Percentiles rank a stretch among this genome's conserved stretches.
Evolutionary conservation across 1,140 invertebrate genomes (phyloP).

Genomic region (Cecropterus lyciades): DNA sequence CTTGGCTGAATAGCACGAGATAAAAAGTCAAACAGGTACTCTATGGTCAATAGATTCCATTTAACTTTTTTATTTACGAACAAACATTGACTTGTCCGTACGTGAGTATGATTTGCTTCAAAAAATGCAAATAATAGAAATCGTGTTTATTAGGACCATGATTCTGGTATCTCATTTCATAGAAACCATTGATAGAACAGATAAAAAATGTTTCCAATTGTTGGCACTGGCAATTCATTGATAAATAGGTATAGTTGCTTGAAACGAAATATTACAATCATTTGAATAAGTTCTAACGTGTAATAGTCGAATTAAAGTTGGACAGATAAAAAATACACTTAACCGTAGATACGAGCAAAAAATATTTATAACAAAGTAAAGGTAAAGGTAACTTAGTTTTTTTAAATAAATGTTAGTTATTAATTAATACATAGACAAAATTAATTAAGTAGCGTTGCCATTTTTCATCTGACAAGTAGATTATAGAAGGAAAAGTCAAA

Average conservation of each 20-base stretch:
- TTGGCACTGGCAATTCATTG: background rate
- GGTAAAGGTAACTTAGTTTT: too few species aligned
- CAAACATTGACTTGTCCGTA: conserved; percentile 29
- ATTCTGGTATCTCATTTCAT: conserved; percentile 19
- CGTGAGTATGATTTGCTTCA: conserved; percentile 26
- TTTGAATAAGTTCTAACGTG: background rate
- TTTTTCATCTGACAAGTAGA: too few species aligned
- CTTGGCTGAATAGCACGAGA: background rate
- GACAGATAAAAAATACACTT: too few species aligned
- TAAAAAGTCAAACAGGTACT: background rate
- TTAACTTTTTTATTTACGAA: conserved; percentile 17
- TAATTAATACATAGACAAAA: too few species aligned
- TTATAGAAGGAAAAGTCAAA: too few species aligned
- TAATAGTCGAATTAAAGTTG: background rate
- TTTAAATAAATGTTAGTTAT: too few species aligned
- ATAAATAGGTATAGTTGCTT: conserved; percentile 4
- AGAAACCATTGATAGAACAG: conserved; percentile 5
- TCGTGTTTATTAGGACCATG: conserved; percentile 3
- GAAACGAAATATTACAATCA: background rate
- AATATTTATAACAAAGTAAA: too few species aligned
- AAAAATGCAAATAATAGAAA: conserved; percentile 22
- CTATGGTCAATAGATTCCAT: conserved; percentile 18
- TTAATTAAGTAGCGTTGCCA: too few species aligned
- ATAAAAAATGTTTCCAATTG: conserved; percentile 19
- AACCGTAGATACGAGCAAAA: background rate